These are phyloP conservation scores for Drosophila lutescens DNA, from an alignment of 2,888 invertebrate genomes.

Conservation along the genomic window DNA sequence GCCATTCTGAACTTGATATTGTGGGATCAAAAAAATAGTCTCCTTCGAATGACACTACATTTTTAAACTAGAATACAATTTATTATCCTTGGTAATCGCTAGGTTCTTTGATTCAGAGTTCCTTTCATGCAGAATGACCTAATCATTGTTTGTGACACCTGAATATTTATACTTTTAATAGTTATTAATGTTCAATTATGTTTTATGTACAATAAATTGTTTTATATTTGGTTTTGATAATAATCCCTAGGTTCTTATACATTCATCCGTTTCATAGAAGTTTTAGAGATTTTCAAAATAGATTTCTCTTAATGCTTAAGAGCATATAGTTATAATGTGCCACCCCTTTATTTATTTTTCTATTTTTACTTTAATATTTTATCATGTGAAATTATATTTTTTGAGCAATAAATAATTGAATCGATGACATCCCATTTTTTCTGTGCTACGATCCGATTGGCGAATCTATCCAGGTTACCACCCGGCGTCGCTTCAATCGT, in stretches of 20 bases:
- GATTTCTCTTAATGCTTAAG: no score
- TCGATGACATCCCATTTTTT: conserved; percentile 15
- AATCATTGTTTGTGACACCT: no score
- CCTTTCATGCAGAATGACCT: no score
- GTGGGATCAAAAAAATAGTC: neutral
- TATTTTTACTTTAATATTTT: neutral
- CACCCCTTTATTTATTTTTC: neutral
- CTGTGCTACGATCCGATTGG: conserved; percentile 2
- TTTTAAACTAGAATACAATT: no score
- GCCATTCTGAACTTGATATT: conserved; percentile 10
- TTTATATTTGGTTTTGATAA: no score
- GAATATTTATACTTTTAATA: no score
- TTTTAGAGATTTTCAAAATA: neutral
- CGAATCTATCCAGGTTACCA: conserved; percentile 72
- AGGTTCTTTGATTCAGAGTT: no score
- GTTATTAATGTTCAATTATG: no score
- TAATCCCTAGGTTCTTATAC: neutral
- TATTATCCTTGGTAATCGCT: no score
- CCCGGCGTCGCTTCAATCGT: conserved; percentile 85
- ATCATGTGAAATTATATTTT: conserved; percentile 1
- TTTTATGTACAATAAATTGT: no score
- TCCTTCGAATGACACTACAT: neutral
- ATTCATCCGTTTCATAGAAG: neutral
- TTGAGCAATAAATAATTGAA: conserved; percentile 21
- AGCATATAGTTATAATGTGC: neutral